Base-by-base conservation (phyloP, 2,888 invertebrate genomes). In the Sipha maydis region DNA sequence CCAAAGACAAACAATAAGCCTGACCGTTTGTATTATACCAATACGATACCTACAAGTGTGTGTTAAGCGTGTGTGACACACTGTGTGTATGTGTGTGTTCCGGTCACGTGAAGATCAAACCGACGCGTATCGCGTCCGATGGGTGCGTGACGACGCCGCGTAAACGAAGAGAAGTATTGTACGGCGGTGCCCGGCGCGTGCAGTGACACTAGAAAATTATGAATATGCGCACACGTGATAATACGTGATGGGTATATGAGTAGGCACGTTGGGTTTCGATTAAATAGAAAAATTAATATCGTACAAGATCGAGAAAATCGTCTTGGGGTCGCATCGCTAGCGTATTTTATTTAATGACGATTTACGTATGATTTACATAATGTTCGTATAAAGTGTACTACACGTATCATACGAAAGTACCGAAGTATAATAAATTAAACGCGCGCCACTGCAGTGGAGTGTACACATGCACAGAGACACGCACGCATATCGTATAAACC, bases 21-120 rank as follows among this genome's bases (percentile, higher is more conserved):
- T 21, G 25, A 1, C 61, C 25, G 3, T 0, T 5, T 25, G 21
- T 7, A 61, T 61, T 61, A 61, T 61, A 25, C 21, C 25, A 14
- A 48, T 7, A 25, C 61, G 61, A 61, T 48, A 3, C 14, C 11
- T 48, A 48, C 48, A 48, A 41, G 8, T 41, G 7, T 41, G 7
- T 41, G 11, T 56, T 56, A 19, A 56, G 54, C 17, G n/a, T n/a
- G n/a, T 76, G 17, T 31, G 56, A 21, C 4, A 28, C n/a, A 67
- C n/a, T 80, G 28, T 67, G 14, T 83, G 28, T 21, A 21, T 75
- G 75, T 56, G 56, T 21, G 75, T 75, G 83, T 83, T 83, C 83
- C 83, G 75, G 83, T 83, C 83, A 83, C 83, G 56, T 28, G 34
- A 56, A 75, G 75, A 54, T 83, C 75, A 75, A 75, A 83, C 31